Evolutionary conservation across 1,140 invertebrate genomes (phyloP), one percentile per base, ranked within the genome.

Genomic region (Papilio xuthus): DNA sequence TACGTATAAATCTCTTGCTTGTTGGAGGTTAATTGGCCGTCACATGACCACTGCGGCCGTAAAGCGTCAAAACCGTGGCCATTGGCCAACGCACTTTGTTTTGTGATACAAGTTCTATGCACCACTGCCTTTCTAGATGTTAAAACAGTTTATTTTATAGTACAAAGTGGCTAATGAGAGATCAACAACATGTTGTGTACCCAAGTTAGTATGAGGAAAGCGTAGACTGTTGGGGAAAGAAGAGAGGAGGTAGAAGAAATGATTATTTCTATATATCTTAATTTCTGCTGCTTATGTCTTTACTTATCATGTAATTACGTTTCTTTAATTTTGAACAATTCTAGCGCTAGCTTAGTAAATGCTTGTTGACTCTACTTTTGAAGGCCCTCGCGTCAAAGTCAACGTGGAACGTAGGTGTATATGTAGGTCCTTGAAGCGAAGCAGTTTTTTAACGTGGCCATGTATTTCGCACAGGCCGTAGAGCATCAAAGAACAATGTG

Each of bases 11-110:
- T 88, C 84, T 85, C 81, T 79, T 67, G 79, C 82, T 86, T 86
- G 86, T 88, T 88, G 83, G 84, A 83, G 88, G 86, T 88, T 92
- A 90, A 92, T 92, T 88, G 85, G 84, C 82, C 86, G 83, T 85
- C 85, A 85, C 86, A 82, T 63, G 83, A 78, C 82, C 80, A 79
- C 81, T 80, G 50, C 79, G 78, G 84, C 82, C 84, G 86, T 90
- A 88, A 90, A 88, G 84, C 83, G 84, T 85, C 81, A 83, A 83
- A 85, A 88, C 81, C 89, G 87, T 90, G 83, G 85, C 85, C 83
- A 85, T 81, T 82, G 79, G 80, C 86, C 86, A 81, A 81, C 78
- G 82, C 78, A 26, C 56, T 41, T 56, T 60, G 71, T 74, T 78
- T 82, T 82, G 80, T 81, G 60, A 79, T 79, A 74, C 28, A 26